Evolutionary conservation across 2,888 invertebrate species (phyloP).

Genomic region (Philereme transversata): DNA sequence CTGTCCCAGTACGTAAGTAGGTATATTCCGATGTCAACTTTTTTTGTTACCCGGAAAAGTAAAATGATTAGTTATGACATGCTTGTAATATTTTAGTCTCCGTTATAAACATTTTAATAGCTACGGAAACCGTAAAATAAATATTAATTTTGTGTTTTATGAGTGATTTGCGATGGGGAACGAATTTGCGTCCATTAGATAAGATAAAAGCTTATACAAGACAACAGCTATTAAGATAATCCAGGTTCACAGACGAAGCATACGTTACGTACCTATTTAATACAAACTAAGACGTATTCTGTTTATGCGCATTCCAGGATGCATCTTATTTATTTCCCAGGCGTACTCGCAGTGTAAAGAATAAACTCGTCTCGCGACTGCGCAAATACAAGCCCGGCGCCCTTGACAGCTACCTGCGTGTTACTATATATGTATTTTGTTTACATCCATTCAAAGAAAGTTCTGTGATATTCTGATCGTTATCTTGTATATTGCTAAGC

Average conservation of each 20-base stretch:
- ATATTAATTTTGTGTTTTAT: constrained; percentile 55
- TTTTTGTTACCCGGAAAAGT: constrained; percentile 13
- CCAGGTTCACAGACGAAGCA: too few relatives aligned
- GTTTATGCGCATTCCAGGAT: constrained; percentile 21
- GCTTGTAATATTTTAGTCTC: constrained; percentile 6
- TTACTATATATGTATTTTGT: not conserved
- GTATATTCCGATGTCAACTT: not conserved
- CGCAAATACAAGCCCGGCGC: constrained; percentile 31
- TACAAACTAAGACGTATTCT: too few relatives aligned
- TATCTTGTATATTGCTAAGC: not conserved
- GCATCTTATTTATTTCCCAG: constrained; percentile 32
- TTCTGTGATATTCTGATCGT: not conserved
- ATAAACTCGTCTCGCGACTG: constrained; percentile 41
- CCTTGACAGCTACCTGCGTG: constrained; percentile 42
- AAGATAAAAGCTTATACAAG: too few relatives aligned
- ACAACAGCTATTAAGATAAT: too few relatives aligned
- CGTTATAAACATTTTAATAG: constrained; percentile 33
- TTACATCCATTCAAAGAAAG: not conserved
- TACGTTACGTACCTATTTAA: too few relatives aligned
- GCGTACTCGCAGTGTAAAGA: constrained; percentile 31
- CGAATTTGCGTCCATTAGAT: constrained; percentile 52
- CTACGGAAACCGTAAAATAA: constrained; percentile 39
- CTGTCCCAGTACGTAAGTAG: not conserved
- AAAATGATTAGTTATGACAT: constrained; percentile 13
- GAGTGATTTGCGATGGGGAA: constrained; percentile 53